A percentile compares a stretch with the other conserved stretches of the same genome.
Conservation (phyloP, 2,797 vertebrate species). For the Smutsia temminckii region DNA sequence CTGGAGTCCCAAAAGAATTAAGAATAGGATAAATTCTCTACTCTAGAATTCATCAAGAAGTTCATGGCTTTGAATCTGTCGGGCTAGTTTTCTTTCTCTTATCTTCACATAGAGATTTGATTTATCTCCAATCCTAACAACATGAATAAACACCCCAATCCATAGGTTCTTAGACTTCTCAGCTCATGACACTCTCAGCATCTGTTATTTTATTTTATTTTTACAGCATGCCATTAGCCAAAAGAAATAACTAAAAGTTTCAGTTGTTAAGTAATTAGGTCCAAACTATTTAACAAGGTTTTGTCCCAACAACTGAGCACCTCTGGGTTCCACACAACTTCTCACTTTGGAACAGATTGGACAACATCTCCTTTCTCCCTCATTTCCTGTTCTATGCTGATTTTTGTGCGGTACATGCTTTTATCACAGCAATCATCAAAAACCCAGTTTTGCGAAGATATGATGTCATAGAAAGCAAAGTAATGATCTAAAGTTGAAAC, state of each 20-base stretch:
- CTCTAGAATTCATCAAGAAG: background rate
- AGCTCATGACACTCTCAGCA: background rate
- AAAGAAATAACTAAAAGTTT: background rate
- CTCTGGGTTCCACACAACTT: background rate
- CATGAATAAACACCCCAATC: background rate
- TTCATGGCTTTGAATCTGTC: background rate
- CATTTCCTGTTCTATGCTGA: background rate
- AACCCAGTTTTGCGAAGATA: background rate
- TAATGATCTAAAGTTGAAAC: background rate
- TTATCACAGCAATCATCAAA: background rate
- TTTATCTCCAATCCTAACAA: background rate
- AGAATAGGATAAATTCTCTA: background rate
- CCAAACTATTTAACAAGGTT: background rate
- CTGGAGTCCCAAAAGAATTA: background rate
- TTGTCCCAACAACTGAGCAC: background rate
- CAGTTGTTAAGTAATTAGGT: background rate
- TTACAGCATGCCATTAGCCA: background rate
- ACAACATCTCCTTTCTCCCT: background rate
- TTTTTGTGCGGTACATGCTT: background rate
- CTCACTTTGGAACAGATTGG: background rate
- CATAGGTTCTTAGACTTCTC: background rate
- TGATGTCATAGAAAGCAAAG: background rate
- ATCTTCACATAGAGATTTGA: background rate
- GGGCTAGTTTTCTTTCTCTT: background rate
- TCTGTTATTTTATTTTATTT: background rate